Base-by-base conservation (phyloP, 2,113 vertebrate genomes). In the Sapayoa aenigma region DNA sequence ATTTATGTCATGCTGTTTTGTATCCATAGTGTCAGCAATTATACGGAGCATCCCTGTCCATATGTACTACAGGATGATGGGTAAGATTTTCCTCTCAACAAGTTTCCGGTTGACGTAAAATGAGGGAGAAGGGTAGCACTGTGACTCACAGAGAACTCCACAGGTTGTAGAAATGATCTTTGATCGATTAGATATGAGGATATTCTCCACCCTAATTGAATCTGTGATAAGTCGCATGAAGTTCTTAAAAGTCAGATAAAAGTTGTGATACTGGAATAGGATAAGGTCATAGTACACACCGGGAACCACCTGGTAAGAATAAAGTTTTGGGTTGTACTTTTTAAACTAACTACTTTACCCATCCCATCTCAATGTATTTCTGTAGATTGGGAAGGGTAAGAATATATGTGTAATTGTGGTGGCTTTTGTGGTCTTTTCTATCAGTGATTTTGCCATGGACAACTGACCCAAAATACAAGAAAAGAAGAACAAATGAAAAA, bases 351-450 rank as follows among this genome's bases (percentile, higher is more conserved):
- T 63, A 44, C n/a, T n/a, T n/a, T n/a, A n/a, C n/a, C n/a, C n/a
- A n/a, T n/a, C n/a, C n/a, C n/a, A n/a, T n/a, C n/a, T n/a, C n/a
- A n/a, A n/a, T n/a, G n/a, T 18, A 25, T 41, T 79, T 79, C 24
- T 63, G 1, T 6, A 33, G 6, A 3, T 13, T 31, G 19, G 7
- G 17, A 85, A 72, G 1, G 1, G 4, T n/a, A 37, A 6, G 9
- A 6, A n/a, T 21, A 44, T 6, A 2, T 19, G 8, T 49, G 6
- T 9, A 63, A 19, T 31, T 71, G 11, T 62, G 46, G 9, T 49
- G 16, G 3, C 0, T 6, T 63, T 68, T 55, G 10, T 33, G 5
- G 35, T 17, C 31, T 58, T 9, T 52, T 50, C 27, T 4, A 41
- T 9, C 19, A 47, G 13, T 31, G 10, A 50, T 60, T 74, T 42